phyloP scores from a whole-genome alignment of 2,888 invertebrate species.

The Elmis aenea region DNA sequence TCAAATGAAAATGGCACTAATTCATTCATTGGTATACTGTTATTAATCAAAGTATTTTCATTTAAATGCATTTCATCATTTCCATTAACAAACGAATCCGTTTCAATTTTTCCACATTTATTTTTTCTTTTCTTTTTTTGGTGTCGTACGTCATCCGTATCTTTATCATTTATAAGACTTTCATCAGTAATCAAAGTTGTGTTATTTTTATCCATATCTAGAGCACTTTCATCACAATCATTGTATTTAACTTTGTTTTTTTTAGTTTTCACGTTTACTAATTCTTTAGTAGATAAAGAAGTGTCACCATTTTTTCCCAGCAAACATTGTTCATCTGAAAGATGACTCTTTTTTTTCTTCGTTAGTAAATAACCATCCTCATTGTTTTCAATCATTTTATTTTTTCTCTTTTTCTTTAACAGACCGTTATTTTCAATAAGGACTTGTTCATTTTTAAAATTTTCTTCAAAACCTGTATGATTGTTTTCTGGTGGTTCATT shows the following conservation, averaged over 20 bases:
- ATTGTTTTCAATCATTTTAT: not conserved
- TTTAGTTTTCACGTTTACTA: not conserved
- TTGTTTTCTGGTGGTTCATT: no score
- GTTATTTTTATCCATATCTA: not conserved
- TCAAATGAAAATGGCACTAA: conserved; percentile 12
- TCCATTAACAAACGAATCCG: not conserved
- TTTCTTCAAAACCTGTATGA: no score
- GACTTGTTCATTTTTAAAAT: no score
- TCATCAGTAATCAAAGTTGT: not conserved
- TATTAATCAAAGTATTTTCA: conserved; percentile 1
- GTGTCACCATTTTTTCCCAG: not conserved
- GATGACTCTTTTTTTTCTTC: not conserved
- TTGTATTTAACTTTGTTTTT: not conserved
- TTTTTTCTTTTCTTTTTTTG: not conserved
- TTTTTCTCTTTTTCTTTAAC: not conserved
- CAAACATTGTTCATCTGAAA: no score
- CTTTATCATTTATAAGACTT: not conserved
- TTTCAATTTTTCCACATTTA: not conserved
- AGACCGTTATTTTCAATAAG: no score
- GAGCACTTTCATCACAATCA: not conserved
- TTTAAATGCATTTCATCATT: not conserved
- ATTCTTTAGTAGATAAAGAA: not conserved
- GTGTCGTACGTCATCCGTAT: not conserved
- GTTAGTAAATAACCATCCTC: not conserved
- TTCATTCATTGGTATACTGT: not conserved